phyloP scores from a whole-genome alignment of 2,113 vertebrate species.

The Peromyscus maniculatus region DNA sequence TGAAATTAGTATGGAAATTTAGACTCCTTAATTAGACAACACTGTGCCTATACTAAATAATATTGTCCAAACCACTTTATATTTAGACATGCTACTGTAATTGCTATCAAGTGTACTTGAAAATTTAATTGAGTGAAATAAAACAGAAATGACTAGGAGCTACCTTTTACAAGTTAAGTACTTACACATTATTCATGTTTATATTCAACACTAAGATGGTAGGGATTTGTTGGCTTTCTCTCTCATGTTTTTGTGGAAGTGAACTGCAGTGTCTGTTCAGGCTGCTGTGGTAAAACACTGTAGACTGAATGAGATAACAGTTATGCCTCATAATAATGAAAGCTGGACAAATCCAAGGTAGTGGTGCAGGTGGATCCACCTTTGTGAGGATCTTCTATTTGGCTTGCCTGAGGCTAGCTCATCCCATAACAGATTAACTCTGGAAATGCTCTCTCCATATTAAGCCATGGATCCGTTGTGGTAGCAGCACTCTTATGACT shows the following conservation, averaged over 20 bases:
- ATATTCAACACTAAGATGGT: neutral
- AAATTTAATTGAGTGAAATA: constrained; percentile 9
- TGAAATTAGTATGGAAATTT: neutral
- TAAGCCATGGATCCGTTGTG: neutral
- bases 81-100: neutral
- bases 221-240: neutral
- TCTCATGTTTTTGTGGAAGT: neutral
- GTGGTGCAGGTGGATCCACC: neutral
- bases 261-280: neutral
- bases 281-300: neutral
- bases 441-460: neutral
- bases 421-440: neutral
- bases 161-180: neutral
- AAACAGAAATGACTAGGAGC: neutral
- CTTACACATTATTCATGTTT: neutral
- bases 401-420: neutral
- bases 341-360: neutral
- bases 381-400: neutral
- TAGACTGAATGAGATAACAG: neutral
- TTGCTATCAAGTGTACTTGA: neutral
- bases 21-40: neutral
- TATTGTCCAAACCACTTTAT: neutral
- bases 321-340: neutral
- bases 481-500: neutral
- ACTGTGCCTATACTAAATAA: neutral